Evolutionary conservation across 35 echinoderm and acorn worm genomes (phyloP), one percentile per base, ranked within the genome.

Genomic region (Heliocidaris tuberculata): DNA sequence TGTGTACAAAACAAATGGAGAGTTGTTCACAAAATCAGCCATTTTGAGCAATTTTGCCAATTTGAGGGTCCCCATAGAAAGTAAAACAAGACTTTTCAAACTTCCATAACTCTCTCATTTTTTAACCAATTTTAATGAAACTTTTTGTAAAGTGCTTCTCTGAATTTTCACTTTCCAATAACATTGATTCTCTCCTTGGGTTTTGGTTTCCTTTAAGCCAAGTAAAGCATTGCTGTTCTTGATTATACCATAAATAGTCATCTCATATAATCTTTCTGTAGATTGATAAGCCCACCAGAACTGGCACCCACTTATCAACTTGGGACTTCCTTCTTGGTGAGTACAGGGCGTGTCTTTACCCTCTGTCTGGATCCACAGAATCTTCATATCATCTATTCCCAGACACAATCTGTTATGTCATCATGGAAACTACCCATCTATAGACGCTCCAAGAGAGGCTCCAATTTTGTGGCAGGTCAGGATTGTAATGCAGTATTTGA

Each of bases 381-480:
- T 70, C 95, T 98, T 16, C 96, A 96, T 24, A 94, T 98, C 27
- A 93, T 98, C 50, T 95, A 98, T 87, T 95, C 95, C 89, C 96
- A 96, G 48, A 97, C 97, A 10, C 97, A 98, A 48, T 94, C 96
- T 50, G 86, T 94, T n/a, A 32, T 98, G 60, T 96, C 96, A 9
- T 96, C 97, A 13, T 98, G 97, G 97, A 95, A 95, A 71, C 95
- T 96, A 19, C 97, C 97, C 24, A 95, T 90, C 1, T 98, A 96
- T 47, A 93, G 95, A 49, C 96, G 95, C 50, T 96, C 97, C 10
- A 96, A 96, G 85, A 56, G 96, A 47, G 97, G 96, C 7, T 96
- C 96, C 31, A 98, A 98, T 85, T 98, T 98, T 94, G 96, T 98
- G 11, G 97, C 97, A 31, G 97, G 97, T 94, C 90, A 50, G 15